Percentiles rank a stretch among this genome's conserved stretches.
Conservation (phyloP, 1,140 invertebrate genomes). For the Pseudomyrmex gracilis region DNA sequence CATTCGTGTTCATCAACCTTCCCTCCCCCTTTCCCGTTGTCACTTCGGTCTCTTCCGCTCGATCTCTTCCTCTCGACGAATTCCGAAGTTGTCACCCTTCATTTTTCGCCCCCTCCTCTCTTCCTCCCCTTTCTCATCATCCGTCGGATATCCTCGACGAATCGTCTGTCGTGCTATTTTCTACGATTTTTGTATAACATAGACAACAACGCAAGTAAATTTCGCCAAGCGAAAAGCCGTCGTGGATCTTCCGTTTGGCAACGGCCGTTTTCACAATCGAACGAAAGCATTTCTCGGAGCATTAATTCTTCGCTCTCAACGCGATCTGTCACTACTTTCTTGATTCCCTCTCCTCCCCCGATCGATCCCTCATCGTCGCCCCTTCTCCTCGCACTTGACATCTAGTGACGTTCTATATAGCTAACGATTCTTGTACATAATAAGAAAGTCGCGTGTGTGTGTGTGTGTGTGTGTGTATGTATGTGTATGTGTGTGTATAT, state of each 20-base stretch:
- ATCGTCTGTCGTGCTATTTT: conserved; percentile 20
- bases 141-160: neutral
- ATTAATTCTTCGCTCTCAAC: neutral
- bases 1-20: conserved; percentile 26
- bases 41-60: neutral
- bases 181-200: conserved; percentile 16
- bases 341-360: no score
- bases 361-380: neutral
- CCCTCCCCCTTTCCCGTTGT: neutral
- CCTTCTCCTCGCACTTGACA: conserved; percentile 28
- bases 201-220: neutral
- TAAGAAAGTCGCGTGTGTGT: conserved; percentile 75
- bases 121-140: no score
- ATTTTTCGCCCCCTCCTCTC: neutral
- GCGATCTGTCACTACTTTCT: neutral
- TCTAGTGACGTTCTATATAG: conserved; percentile 27
- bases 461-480: conserved; percentile 80
- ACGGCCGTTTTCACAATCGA: neutral
- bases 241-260: neutral
- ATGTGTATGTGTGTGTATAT: conserved; percentile 79
- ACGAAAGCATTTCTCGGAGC: neutral
- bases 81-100: neutral
- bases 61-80: neutral
- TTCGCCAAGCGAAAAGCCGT: conserved; percentile 1
- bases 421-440: conserved; percentile 73